Evolutionary conservation across 2,888 invertebrate genomes (phyloP).

Genomic region (Desoria tigrina): DNA sequence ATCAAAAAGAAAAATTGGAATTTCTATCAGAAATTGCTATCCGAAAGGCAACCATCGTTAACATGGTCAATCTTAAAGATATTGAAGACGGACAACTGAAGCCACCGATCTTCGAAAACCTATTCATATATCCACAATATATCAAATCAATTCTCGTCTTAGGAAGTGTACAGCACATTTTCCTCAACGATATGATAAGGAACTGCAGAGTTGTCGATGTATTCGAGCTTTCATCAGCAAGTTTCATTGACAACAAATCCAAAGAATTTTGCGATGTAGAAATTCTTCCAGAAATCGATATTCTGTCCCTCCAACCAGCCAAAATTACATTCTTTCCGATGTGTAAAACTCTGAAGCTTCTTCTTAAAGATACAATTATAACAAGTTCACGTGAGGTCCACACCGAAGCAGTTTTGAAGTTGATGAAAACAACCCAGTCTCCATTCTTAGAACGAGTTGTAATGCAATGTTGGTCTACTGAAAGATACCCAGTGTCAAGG

Average conservation of each 20-base stretch:
- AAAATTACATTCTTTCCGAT: not conserved
- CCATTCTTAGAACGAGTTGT: slow-evolving; percentile 17
- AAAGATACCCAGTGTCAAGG: slow-evolving; percentile 15
- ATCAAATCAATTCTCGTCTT: slow-evolving; percentile 28
- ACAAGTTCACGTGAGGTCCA: not conserved
- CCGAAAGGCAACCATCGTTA: slow-evolving; percentile 19
- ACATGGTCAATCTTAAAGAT: slow-evolving; percentile 22
- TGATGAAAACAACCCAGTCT: not conserved
- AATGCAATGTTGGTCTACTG: slow-evolving; percentile 30
- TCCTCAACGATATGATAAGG: slow-evolving; percentile 25
- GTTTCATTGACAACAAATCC: not conserved
- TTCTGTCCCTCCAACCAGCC: slow-evolving; percentile 9
- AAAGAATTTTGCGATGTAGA: not conserved
- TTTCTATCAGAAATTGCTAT: slow-evolving; percentile 26
- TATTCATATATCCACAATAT: slow-evolving; percentile 22
- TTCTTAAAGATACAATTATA: not conserved
- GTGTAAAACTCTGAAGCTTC: not conserved
- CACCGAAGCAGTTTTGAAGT: not conserved
- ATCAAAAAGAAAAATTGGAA: slow-evolving; percentile 16
- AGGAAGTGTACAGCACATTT: slow-evolving; percentile 20
- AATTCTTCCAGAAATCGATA: slow-evolving; percentile 30
- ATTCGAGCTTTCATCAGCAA: slow-evolving; percentile 26
- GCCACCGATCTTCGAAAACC: slow-evolving; percentile 9
- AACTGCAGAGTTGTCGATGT: slow-evolving; percentile 26
- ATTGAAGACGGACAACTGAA: not conserved